Conservation (phyloP, 2,797 vertebrate species). For the Oryzias dopingdopingensis region DNA sequence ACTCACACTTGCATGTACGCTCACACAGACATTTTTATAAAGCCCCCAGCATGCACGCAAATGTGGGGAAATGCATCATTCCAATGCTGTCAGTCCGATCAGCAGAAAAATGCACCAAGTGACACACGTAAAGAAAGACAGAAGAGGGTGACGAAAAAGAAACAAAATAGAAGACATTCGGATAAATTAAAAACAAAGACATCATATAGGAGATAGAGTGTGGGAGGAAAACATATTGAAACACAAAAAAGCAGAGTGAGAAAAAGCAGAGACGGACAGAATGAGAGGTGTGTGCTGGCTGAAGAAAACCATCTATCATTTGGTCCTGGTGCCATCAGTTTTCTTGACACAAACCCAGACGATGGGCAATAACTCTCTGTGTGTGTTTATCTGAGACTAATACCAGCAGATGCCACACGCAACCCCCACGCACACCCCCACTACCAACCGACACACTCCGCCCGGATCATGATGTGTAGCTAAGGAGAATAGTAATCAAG, state of each 20-base stretch:
- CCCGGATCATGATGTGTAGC: conserved; percentile 58
- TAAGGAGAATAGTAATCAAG: conserved; percentile 84
- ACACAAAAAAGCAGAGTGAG: conserved; percentile 22
- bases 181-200: conserved; percentile 7
- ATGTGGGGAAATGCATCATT: conserved; percentile 16
- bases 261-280: conserved; percentile 19
- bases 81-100: conserved; percentile 36
- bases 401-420: conserved; percentile 47
- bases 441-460: conserved; percentile 16
- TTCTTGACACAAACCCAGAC: conserved; percentile 60
- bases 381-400: conserved; percentile 55
- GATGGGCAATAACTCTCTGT: conserved; percentile 48
- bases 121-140: conserved; percentile 20
- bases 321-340: conserved; percentile 57
- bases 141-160: conserved; percentile 3
- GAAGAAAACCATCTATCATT: conserved; percentile 51
- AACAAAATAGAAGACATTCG: conserved; percentile 4
- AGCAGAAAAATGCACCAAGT: conserved; percentile 38
- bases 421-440: neutral
- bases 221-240: conserved; percentile 27
- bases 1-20: conserved; percentile 70
- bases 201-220: conserved; percentile 5
- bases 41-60: neutral
- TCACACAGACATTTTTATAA: conserved; percentile 55
- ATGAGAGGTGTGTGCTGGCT: conserved; percentile 51